phyloP scores from a whole-genome alignment of 1,140 invertebrate species.

The Scaptomyza hsui region DNA sequence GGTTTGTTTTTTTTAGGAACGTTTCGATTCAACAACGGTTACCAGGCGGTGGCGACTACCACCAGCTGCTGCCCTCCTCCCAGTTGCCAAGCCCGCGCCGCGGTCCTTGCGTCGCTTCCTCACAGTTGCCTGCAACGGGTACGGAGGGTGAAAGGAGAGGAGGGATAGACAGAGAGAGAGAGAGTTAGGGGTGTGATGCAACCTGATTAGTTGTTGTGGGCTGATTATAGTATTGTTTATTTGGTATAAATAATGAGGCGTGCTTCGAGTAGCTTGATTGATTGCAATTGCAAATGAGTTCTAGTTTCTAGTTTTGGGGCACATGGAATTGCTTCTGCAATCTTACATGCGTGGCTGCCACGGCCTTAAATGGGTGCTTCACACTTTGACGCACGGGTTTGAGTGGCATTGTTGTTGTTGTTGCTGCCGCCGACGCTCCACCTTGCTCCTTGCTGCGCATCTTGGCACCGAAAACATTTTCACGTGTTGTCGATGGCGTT shows the following conservation, averaged over 20 bases:
- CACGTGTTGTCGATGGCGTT: constrained; percentile 26
- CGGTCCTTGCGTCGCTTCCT: constrained; percentile 9
- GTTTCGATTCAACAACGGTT: constrained; percentile 78
- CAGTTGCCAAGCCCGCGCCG: constrained; percentile 5
- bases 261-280: constrained; percentile 2
- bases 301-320: constrained; percentile 63
- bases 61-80: constrained; percentile 4
- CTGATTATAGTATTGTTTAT: constrained; percentile 58
- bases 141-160: background rate
- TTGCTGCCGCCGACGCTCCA: background rate
- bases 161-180: background rate
- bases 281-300: constrained; percentile 27
- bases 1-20: background rate
- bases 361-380: constrained; percentile 79
- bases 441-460: constrained; percentile 43
- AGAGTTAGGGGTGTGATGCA: constrained; percentile 18
- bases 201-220: constrained; percentile 57
- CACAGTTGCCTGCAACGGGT: constrained; percentile 26
- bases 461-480: constrained; percentile 66
- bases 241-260: constrained; percentile 62
- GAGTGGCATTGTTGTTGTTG: constrained; percentile 11
- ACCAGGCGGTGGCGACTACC: constrained; percentile 39
- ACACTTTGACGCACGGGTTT: constrained; percentile 56
- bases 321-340: constrained; percentile 79
- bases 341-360: constrained; percentile 75